Conservation (phyloP, 2,888 invertebrate species). For the Scaptomyza polygonia region DNA sequence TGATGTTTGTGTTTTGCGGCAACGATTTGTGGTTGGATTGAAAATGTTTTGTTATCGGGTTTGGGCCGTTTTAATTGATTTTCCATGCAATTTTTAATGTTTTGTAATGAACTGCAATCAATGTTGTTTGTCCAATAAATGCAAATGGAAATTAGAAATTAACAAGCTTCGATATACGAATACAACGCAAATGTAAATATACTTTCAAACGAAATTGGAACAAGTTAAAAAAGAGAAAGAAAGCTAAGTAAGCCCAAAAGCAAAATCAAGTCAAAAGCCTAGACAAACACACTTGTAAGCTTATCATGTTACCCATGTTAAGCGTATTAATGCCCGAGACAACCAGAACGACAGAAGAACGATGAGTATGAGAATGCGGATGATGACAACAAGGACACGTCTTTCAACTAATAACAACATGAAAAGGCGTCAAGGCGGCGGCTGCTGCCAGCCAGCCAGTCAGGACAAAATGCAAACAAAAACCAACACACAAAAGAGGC, state of each 20-base stretch:
- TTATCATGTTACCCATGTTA: slow-evolving; percentile 77
- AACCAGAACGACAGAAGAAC: slow-evolving; percentile 14
- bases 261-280: slow-evolving; percentile 73
- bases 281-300: slow-evolving; percentile 78
- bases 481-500: slow-evolving; percentile 38
- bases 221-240: neutral
- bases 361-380: slow-evolving; percentile 19
- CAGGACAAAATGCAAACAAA: slow-evolving; percentile 32
- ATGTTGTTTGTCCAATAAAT: slow-evolving; percentile 26
- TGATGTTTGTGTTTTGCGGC: slow-evolving; percentile 54
- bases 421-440: slow-evolving; percentile 58
- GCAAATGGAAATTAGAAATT: slow-evolving; percentile 9
- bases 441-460: too few relatives aligned
- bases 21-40: slow-evolving; percentile 61
- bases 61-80: slow-evolving; percentile 65
- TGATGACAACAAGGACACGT: slow-evolving; percentile 48
- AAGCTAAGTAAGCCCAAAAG: slow-evolving; percentile 27
- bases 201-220: slow-evolving; percentile 23
- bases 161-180: neutral
- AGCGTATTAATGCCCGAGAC: slow-evolving; percentile 66
- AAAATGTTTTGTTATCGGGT: slow-evolving; percentile 66
- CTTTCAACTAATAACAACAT: slow-evolving; percentile 32
- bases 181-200: slow-evolving; percentile 10
- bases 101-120: slow-evolving; percentile 69
- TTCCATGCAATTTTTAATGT: slow-evolving; percentile 53